Percentiles rank a stretch among this genome's conserved stretches.
Evolutionary conservation across 2,797 vertebrate genomes (phyloP).

Genomic region (Rallus crepitans): DNA sequence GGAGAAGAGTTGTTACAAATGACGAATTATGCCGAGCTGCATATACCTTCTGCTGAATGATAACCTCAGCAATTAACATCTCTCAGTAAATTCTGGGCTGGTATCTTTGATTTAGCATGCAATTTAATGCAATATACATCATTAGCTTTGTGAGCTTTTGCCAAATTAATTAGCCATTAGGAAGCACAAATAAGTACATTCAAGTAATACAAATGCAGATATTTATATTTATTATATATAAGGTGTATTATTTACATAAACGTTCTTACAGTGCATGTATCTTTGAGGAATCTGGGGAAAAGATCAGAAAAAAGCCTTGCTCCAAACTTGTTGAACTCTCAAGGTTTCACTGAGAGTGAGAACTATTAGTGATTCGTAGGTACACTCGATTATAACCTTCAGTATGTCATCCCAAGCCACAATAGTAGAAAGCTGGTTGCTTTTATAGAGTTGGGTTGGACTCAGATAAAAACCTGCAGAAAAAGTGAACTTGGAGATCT

Average conservation of each 20-base stretch:
- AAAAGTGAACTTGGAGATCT: not conserved
- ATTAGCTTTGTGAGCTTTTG: not conserved
- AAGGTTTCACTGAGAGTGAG: not conserved
- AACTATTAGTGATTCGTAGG: not conserved
- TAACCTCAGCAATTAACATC: slow-evolving; percentile 33
- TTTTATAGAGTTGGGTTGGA: not conserved
- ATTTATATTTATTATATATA: not conserved
- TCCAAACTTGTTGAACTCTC: not conserved
- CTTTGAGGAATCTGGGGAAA: not conserved
- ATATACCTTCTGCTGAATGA: not conserved
- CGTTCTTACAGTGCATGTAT: not conserved
- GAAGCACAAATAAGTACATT: not conserved
- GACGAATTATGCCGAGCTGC: not conserved
- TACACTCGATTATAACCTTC: not conserved
- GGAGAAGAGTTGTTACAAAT: not conserved
- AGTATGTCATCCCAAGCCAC: not conserved
- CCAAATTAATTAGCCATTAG: slow-evolving; percentile 19
- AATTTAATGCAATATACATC: not conserved
- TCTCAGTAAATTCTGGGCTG: not conserved
- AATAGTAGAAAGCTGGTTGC: not conserved
- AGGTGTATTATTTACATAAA: not conserved
- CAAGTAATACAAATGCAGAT: not conserved
- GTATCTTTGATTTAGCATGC: not conserved
- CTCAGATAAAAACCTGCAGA: not conserved
- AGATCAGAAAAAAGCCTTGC: not conserved